A percentile compares a stretch with the other conserved stretches of the same genome.
These are phyloP conservation scores for Leucosticte australis DNA, from an alignment of 2,113 vertebrate species.

Conservation along the genomic window DNA sequence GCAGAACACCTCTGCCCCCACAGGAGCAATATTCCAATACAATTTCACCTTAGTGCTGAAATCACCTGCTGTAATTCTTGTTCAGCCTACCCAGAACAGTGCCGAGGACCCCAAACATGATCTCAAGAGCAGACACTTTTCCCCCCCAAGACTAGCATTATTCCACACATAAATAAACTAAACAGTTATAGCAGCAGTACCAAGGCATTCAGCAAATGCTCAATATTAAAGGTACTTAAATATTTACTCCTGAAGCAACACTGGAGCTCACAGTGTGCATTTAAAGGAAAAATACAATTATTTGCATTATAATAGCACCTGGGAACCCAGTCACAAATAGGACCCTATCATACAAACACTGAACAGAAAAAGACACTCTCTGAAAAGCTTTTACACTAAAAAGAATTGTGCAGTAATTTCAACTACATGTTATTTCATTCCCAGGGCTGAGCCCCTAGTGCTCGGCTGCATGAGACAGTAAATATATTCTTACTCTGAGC, in stretches of 20 bases:
- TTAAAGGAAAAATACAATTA: background rate
- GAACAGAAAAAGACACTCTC: background rate
- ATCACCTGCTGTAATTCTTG: background rate
- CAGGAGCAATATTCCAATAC: background rate
- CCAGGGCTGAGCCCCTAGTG: background rate
- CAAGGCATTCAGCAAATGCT: background rate
- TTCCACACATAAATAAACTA: background rate
- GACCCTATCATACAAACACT: background rate
- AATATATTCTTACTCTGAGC: background rate
- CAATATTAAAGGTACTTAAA: conserved; percentile 34
- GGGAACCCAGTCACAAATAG: conserved; percentile 17
- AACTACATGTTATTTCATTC: background rate
- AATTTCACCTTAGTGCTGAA: background rate
- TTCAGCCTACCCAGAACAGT: background rate
- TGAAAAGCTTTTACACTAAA: background rate
- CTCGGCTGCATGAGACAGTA: background rate
- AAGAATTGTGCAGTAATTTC: background rate
- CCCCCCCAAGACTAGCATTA: background rate
- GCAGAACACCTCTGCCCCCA: background rate
- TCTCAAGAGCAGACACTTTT: background rate
- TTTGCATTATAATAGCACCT: conserved; percentile 25
- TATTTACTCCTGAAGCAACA: conserved; percentile 45
- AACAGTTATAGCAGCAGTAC: background rate
- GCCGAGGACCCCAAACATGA: background rate
- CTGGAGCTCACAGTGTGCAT: background rate